phyloP scores from a whole-genome alignment of 2,113 vertebrate species.

The Siniperca chuatsi region DNA sequence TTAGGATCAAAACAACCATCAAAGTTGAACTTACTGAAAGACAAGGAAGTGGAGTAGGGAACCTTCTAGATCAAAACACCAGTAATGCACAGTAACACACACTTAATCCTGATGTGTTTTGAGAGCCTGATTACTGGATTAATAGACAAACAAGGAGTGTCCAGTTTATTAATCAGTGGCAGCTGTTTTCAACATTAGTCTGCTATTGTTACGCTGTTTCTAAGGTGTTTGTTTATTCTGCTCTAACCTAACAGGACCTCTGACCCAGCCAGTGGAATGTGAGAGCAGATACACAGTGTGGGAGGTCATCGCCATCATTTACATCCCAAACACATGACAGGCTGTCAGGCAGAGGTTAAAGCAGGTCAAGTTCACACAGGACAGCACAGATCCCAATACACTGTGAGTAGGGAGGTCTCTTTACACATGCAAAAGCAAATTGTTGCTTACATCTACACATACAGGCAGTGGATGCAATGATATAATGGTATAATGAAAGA shows the following conservation, averaged over 20 bases:
- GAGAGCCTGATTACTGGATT: slow-evolving; percentile 12
- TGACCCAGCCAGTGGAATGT: slow-evolving; percentile 64
- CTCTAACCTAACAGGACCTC: slow-evolving; percentile 50
- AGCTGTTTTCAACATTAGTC: slow-evolving; percentile 33
- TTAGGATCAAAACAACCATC: slow-evolving; percentile 74
- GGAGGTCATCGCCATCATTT: slow-evolving; percentile 76
- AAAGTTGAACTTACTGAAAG: slow-evolving; percentile 53
- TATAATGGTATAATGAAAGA: background rate
- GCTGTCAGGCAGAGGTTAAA: slow-evolving; percentile 70
- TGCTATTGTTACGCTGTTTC: slow-evolving; percentile 25
- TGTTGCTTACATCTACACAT: slow-evolving; percentile 1
- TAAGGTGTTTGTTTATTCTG: slow-evolving; percentile 70
- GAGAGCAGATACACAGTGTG: slow-evolving; percentile 51
- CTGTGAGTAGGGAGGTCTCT: slow-evolving; percentile 22
- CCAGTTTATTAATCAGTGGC: slow-evolving; percentile 33
- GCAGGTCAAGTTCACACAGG: slow-evolving; percentile 74
- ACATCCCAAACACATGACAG: slow-evolving; percentile 77
- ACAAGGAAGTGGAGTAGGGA: slow-evolving; percentile 25
- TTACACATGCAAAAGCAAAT: slow-evolving; percentile 26
- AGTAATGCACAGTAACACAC: background rate
- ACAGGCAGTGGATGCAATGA: background rate
- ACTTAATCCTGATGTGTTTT: slow-evolving; percentile 2
- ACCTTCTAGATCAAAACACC: slow-evolving; percentile 11
- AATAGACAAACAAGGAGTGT: slow-evolving; percentile 17
- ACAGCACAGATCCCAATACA: slow-evolving; percentile 28